These are phyloP conservation scores for Rutilus rutilus DNA, from an alignment of 2,113 vertebrate genomes.

Conservation along the genomic window DNA sequence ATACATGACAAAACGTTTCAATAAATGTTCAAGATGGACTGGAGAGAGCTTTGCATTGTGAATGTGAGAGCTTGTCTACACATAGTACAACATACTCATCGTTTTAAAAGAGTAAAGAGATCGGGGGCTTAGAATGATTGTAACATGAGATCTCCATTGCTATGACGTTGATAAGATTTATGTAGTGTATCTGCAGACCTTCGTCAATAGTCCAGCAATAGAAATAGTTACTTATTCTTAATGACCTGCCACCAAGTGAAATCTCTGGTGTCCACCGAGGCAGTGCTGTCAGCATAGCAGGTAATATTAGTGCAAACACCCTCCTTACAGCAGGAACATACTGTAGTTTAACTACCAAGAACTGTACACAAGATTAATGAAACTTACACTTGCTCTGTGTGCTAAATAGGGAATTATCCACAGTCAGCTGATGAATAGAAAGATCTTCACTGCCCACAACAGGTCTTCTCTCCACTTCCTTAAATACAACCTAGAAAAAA, in stretches of 20 bases:
- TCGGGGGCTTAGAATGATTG: not conserved
- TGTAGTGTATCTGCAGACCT: constrained; percentile 34
- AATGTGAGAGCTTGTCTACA: too few relatives aligned
- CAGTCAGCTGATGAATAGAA: constrained; percentile 74
- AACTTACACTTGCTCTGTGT: constrained; percentile 89
- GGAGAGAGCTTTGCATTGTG: too few relatives aligned
- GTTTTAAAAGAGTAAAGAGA: too few relatives aligned
- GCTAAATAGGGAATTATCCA: constrained; percentile 73
- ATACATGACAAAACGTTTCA: not conserved
- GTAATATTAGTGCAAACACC: constrained; percentile 42
- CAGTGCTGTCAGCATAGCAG: constrained; percentile 53
- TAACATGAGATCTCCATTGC: not conserved
- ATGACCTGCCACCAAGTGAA: constrained; percentile 43
- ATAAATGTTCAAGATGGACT: too few relatives aligned
- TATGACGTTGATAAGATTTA: constrained; percentile 3
- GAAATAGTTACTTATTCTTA: constrained; percentile 48
- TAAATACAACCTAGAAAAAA: constrained; percentile 85
- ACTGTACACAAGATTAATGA: not conserved
- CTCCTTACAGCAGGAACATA: not conserved
- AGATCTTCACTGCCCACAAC: constrained; percentile 74
- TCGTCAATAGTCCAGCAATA: constrained; percentile 39
- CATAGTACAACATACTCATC: too few relatives aligned
- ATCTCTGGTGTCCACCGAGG: constrained; percentile 32
- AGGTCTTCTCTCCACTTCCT: constrained; percentile 85
- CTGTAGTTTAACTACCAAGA: too few relatives aligned